Conservation (phyloP, 2,113 vertebrate genomes). For the Pelusios castaneus region DNA sequence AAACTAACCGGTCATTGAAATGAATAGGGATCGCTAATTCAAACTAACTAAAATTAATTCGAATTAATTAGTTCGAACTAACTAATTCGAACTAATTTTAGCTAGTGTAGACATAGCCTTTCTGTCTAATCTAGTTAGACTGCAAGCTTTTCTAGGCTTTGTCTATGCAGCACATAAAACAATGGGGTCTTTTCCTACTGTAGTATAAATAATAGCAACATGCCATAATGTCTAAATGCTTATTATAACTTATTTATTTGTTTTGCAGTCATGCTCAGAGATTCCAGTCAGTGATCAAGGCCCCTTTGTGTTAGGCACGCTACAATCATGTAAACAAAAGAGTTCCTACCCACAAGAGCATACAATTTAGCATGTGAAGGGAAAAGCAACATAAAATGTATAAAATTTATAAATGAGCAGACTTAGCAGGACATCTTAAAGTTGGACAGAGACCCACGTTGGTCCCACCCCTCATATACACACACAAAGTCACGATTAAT, state of each 20-base stretch:
- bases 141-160: not conserved
- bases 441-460: not conserved
- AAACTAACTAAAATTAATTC: too few relatives aligned
- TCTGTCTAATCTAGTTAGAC: not conserved
- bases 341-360: not conserved
- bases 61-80: too few relatives aligned
- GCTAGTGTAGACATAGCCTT: too few relatives aligned
- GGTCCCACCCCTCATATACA: fast-evolving
- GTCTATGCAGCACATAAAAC: not conserved
- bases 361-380: not conserved
- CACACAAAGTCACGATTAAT: not conserved
- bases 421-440: not conserved
- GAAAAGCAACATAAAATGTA: not conserved
- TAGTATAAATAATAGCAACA: not conserved
- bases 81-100: too few relatives aligned
- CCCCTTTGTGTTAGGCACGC: not conserved
- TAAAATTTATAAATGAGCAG: not conserved
- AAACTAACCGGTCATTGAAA: too few relatives aligned
- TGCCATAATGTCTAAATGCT: not conserved
- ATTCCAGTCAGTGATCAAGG: not conserved
- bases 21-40: too few relatives aligned
- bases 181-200: not conserved
- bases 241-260: not conserved
- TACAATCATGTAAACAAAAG: not conserved
- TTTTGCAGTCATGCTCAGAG: not conserved